Conservation (phyloP, 1,140 invertebrate species). For the Achroia grisella region DNA sequence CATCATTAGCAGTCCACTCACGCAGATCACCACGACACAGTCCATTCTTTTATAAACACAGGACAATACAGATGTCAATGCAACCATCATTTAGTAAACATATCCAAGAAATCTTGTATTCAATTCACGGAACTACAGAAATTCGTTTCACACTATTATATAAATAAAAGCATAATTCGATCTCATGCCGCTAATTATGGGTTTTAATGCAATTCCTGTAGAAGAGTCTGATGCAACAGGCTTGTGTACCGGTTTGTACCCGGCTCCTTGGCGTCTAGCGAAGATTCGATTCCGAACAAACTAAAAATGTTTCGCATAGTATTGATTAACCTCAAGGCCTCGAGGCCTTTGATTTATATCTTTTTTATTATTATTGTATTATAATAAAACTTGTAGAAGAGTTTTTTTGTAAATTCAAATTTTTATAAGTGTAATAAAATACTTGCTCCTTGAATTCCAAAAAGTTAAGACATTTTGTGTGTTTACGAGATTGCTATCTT, state of each 20-base stretch:
- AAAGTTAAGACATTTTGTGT: slow-evolving; percentile 6
- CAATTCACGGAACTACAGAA: slow-evolving; percentile 3
- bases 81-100: neutral
- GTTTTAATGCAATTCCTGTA: slow-evolving; percentile 32
- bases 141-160: neutral
- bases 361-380: slow-evolving; percentile 6
- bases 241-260: slow-evolving; percentile 43
- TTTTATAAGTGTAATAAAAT: slow-evolving; percentile 4
- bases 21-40: slow-evolving; percentile 16
- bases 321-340: slow-evolving; percentile 36
- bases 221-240: slow-evolving; percentile 42
- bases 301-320: slow-evolving; percentile 39
- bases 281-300: slow-evolving; percentile 38
- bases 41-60: slow-evolving; percentile 1
- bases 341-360: slow-evolving; percentile 10
- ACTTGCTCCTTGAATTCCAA: neutral
- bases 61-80: slow-evolving; percentile 1
- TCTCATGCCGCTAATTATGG: no score
- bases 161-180: no score
- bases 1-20: slow-evolving; percentile 19
- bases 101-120: neutral
- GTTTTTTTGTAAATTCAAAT: neutral
- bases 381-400: neutral
- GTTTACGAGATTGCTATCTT: slow-evolving; percentile 15
- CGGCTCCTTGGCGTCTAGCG: slow-evolving; percentile 60